Base-by-base conservation (phyloP, 2,888 invertebrate genomes). In the Pristionchus arcanus region DNA sequence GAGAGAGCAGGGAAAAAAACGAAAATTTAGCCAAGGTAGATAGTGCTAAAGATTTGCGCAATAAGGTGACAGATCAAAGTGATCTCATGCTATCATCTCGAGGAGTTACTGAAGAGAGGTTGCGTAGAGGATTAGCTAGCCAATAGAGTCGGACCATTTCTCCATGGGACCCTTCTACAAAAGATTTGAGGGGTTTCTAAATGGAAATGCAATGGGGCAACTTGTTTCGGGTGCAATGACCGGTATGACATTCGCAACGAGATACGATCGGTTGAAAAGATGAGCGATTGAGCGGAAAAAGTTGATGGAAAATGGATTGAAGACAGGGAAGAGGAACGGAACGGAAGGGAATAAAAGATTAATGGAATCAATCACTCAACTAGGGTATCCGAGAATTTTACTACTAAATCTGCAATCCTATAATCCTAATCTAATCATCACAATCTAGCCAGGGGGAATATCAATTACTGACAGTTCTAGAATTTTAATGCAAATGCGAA, bases 301-400 rank as follows among this genome's bases (percentile, higher is more conserved):
- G 71, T 31, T 71, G 28, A 71, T 31, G 34, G 71, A 71, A n/a
- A 71, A 68, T 28, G 16, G 71, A 71, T 71, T 71, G 71, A 71
- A 34, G 34, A 71, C 15, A 55, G 55, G 55, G 55, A n/a, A n/a
- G 19, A 11, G 2, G 55, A 55, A 55, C n/a, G n/a, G 55, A 16
- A 55, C 55, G 55, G 55, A n/a, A n/a, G n/a, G n/a, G n/a, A n/a
- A n/a, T n/a, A n/a, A n/a, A n/a, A n/a, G n/a, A n/a, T n/a, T n/a
- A n/a, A n/a, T n/a, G n/a, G n/a, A 55, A 55, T 19, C 59, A 59
- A 59, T 59, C 13, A 59, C 59, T 59, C 21, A 59, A 59, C 21
- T 59, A 49, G 11, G 1, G 42, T 13, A 7, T 49, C 42, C 42
- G 9, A 7, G n/a, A n/a, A n/a, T n/a, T n/a, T n/a, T n/a, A n/a